Evolutionary conservation across 1,140 invertebrate species (phyloP).

Genomic region (Trichomalopsis sarcophagae): DNA sequence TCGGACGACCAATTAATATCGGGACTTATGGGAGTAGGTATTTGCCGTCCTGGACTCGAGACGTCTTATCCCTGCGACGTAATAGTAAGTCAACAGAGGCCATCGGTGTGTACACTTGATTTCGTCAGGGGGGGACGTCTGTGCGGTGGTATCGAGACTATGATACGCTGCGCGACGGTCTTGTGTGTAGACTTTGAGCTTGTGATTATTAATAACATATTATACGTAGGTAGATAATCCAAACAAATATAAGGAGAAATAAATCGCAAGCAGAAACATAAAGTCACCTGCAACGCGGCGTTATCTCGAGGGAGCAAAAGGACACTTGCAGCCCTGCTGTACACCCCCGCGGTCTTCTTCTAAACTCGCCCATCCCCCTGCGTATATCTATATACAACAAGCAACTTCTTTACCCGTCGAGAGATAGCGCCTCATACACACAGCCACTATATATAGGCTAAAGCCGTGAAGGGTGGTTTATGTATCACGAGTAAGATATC

Average conservation of each 20-base stretch:
- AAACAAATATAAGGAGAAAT: not conserved
- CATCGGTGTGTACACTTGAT: not conserved
- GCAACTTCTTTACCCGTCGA: slow-evolving; percentile 1
- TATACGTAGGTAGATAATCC: too few species aligned
- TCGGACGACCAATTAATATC: slow-evolving; percentile 56
- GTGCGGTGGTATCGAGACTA: slow-evolving; percentile 22
- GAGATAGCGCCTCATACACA: slow-evolving; percentile 34
- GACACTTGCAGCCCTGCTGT: not conserved
- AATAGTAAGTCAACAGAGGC: slow-evolving; percentile 51
- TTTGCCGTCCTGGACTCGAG: slow-evolving; percentile 38
- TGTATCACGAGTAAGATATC: slow-evolving; percentile 75
- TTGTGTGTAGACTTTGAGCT: not conserved
- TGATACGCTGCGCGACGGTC: not conserved
- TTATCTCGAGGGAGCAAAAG: not conserved
- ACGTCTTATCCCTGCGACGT: slow-evolving; percentile 51
- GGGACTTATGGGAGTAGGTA: slow-evolving; percentile 34
- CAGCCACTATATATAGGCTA: slow-evolving; percentile 59
- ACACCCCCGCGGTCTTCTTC: not conserved
- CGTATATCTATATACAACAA: not conserved
- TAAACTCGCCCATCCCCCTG: not conserved
- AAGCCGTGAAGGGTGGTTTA: slow-evolving; percentile 74
- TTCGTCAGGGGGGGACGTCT: not conserved
- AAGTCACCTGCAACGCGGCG: not conserved
- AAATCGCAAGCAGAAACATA: not conserved
- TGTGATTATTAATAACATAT: too few species aligned